A percentile compares a stretch with the other conserved stretches of the same genome.
phyloP scores from a whole-genome alignment of 2,888 invertebrate genomes.

The Perizoma affinitatum region DNA sequence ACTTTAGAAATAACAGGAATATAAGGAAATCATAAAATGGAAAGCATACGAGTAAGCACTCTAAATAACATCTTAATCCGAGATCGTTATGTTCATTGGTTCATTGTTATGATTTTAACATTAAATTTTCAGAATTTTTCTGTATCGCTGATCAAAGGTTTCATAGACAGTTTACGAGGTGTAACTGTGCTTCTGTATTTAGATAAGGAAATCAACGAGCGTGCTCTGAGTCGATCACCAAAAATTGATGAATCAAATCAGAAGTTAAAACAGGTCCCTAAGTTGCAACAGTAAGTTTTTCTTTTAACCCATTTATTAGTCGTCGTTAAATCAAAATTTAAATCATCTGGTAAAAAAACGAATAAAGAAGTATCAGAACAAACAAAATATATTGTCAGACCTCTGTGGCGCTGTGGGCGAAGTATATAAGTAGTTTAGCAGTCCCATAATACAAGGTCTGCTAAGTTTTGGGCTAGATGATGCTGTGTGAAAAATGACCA shows the following conservation, averaged over 20 bases:
- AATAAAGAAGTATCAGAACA: too few species aligned
- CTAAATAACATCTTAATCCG: constrained; percentile 25
- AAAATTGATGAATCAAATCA: constrained; percentile 72
- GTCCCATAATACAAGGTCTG: too few species aligned
- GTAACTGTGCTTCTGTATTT: constrained; percentile 89
- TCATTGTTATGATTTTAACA: constrained; percentile 42
- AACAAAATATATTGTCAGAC: too few species aligned
- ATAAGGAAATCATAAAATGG: constrained; percentile 30
- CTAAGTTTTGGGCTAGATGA: too few species aligned
- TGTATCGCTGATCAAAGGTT: constrained; percentile 87
- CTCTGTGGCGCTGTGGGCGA: too few species aligned
- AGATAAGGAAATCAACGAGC: constrained; percentile 90
- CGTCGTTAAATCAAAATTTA: too few species aligned
- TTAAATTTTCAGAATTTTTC: constrained; percentile 85
- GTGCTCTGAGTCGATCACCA: constrained; percentile 82
- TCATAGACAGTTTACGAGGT: constrained; percentile 91
- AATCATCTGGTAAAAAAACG: too few species aligned
- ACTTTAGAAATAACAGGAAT: background rate
- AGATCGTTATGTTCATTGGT: constrained; percentile 28
- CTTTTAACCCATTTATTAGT: too few species aligned
- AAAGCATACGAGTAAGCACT: constrained; percentile 41
- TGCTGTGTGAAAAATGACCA: too few species aligned
- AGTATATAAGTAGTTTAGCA: too few species aligned
- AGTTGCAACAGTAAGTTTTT: constrained; percentile 79
- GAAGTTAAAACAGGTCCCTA: constrained; percentile 69